Conservation (phyloP, 2,888 invertebrate species). For the Ligdia adustata region DNA sequence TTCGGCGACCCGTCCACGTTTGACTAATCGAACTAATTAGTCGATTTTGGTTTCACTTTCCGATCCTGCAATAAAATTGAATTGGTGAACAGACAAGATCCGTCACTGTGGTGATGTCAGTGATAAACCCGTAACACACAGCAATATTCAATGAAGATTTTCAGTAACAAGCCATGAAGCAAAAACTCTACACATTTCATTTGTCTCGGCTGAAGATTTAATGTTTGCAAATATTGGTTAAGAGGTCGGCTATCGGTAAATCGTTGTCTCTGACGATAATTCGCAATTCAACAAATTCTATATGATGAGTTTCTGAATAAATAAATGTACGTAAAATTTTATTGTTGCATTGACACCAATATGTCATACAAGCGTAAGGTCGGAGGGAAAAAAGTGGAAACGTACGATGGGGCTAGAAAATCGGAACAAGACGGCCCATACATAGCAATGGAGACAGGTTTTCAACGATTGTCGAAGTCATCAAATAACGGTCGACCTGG, state of each 20-base stretch:
- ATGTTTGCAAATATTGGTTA: constrained; percentile 71
- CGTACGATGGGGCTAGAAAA: constrained; percentile 73
- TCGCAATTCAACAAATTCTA: constrained; percentile 48
- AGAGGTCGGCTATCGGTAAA: constrained; percentile 74
- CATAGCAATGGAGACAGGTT: constrained; percentile 64
- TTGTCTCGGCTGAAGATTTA: constrained; percentile 57
- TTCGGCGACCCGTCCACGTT: constrained; percentile 59
- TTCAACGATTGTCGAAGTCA: constrained; percentile 70
- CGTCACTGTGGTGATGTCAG: constrained; percentile 44
- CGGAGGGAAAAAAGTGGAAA: constrained; percentile 65
- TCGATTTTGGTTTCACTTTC: constrained; percentile 69
- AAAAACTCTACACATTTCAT: constrained; percentile 42
- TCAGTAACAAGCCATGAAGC: constrained; percentile 36
- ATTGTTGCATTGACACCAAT: constrained; percentile 79
- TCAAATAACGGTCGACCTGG: constrained; percentile 69
- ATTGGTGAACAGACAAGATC: constrained; percentile 62
- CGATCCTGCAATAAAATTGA: constrained; percentile 50
- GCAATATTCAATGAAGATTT: constrained; percentile 22
- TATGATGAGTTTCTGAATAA: constrained; percentile 60
- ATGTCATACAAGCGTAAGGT: constrained; percentile 59
- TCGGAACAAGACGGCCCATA: constrained; percentile 67
- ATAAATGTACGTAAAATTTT: constrained; percentile 73
- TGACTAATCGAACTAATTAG: constrained; percentile 68
- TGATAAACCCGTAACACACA: constrained; percentile 19
- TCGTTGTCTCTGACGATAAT: constrained; percentile 34